A percentile compares a stretch with the other conserved stretches of the same genome.
These are phyloP conservation scores for Calycopis cecrops DNA, from an alignment of 1,140 invertebrate genomes.

Conservation along the genomic window DNA sequence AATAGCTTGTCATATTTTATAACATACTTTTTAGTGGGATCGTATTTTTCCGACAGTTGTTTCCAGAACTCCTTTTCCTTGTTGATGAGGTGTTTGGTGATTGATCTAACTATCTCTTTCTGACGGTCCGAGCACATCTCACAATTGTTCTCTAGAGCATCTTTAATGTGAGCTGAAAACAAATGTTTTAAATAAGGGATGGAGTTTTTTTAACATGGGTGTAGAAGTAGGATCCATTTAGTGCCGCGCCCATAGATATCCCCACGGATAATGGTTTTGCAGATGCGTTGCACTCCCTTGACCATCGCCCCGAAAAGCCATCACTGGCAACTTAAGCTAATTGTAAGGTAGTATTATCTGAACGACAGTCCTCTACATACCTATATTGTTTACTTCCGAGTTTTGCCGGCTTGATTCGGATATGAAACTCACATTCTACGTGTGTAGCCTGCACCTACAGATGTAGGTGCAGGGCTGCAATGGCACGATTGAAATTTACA, in stretches of 20 bases:
- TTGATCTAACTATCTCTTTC: conserved; percentile 68
- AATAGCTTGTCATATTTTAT: conserved; percentile 73
- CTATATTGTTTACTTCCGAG: too few relatives aligned
- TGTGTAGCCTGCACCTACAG: too few relatives aligned
- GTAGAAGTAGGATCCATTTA: neutral
- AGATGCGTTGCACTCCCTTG: neutral
- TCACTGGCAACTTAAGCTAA: too few relatives aligned
- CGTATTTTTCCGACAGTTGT: conserved; percentile 77
- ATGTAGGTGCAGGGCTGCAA: too few relatives aligned
- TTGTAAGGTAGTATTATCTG: too few relatives aligned
- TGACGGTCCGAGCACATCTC: conserved; percentile 78
- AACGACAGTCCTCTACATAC: too few relatives aligned
- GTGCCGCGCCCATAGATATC: too few relatives aligned
- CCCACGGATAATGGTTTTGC: too few relatives aligned
- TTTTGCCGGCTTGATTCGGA: too few relatives aligned
- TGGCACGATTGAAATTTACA: too few relatives aligned
- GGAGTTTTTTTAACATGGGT: neutral
- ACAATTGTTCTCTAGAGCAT: conserved; percentile 79
- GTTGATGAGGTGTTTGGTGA: conserved; percentile 74
- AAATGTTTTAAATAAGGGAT: neutral
- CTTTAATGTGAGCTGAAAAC: conserved; percentile 72
- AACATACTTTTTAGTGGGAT: conserved; percentile 76
- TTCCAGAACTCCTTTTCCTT: conserved; percentile 78
- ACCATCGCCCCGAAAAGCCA: neutral
- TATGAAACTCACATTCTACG: too few relatives aligned